These are phyloP conservation scores for Leptoteleia sp. DNA, from an alignment of 1,140 invertebrate species.

Conservation along the genomic window DNA sequence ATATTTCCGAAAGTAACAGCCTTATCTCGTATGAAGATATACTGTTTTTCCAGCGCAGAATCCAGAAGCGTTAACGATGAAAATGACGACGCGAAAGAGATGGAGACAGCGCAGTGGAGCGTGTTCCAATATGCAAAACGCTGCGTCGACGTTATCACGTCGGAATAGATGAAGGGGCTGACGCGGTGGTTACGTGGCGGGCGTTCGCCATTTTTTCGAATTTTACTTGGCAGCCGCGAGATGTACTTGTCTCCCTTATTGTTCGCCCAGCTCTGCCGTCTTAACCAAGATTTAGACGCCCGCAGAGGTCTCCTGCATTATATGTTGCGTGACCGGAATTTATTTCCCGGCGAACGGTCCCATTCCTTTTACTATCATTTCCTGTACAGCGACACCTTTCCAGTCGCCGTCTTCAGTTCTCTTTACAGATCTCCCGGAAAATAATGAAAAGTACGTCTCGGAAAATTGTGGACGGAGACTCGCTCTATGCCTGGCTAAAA, in stretches of 20 bases:
- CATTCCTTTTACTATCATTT: constrained; percentile 51
- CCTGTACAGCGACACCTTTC: constrained; percentile 36
- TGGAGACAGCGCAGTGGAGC: constrained; percentile 25
- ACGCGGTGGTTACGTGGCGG: constrained; percentile 69
- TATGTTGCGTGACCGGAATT: constrained; percentile 72
- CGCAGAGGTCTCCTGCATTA: constrained; percentile 67
- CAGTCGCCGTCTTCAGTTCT: constrained; percentile 29
- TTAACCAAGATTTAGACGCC: constrained; percentile 70
- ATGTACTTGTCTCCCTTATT: constrained; percentile 70
- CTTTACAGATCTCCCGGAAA: constrained; percentile 36
- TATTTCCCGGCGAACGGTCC: constrained; percentile 58
- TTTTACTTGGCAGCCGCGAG: constrained; percentile 73
- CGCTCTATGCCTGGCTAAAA: constrained; percentile 9
- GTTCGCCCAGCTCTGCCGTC: constrained; percentile 56
- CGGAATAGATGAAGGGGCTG: constrained; percentile 73
- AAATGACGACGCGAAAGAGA: constrained; percentile 32
- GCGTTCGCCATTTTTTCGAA: constrained; percentile 72
- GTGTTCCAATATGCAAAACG: constrained; percentile 74
- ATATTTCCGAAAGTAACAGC: constrained; percentile 6
- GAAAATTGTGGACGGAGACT: constrained; percentile 33
- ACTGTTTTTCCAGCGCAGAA: constrained; percentile 19
- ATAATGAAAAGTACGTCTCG: constrained; percentile 49
- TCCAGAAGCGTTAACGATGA: constrained; percentile 30
- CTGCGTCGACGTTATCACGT: constrained; percentile 76
- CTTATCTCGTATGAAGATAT: constrained; percentile 25